Percentiles rank a stretch among this genome's conserved stretches.
These are phyloP conservation scores for Glaucidium brasilianum DNA, from an alignment of 2,113 vertebrate genomes.

Conservation along the genomic window DNA sequence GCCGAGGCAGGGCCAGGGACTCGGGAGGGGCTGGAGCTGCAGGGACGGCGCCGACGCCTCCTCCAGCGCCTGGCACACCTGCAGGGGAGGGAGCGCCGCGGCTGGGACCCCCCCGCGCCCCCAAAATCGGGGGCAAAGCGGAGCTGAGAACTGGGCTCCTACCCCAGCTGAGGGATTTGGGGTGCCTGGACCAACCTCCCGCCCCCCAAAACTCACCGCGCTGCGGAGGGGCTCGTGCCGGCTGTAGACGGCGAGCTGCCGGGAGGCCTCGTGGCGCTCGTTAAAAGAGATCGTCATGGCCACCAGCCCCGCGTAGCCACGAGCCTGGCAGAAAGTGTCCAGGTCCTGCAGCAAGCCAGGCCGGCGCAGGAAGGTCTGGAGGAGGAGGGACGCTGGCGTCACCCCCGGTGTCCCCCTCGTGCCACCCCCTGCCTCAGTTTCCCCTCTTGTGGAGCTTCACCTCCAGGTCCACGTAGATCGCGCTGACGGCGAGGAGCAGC, in stretches of 20 bases:
- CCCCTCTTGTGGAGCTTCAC: constrained; percentile 42
- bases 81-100: rapidly evolving
- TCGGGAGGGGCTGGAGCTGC: constrained; percentile 71
- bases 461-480: constrained; percentile 84
- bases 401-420: rapidly evolving
- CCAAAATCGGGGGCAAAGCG: rapidly evolving
- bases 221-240: constrained; percentile 57
- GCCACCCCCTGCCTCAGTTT: neutral
- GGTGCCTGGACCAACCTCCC: neutral
- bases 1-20: constrained; percentile 69
- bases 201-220: constrained; percentile 59
- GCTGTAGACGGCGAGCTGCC: constrained; percentile 86
- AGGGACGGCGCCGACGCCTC: constrained; percentile 71
- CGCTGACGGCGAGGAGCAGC: constrained; percentile 73
- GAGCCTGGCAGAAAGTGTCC: constrained; percentile 76
- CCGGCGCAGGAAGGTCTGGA: constrained; percentile 80
- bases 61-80: constrained; percentile 85
- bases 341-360: constrained; percentile 77
- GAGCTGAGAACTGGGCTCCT: neutral
- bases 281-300: constrained; percentile 86
- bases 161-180: rapidly evolving
- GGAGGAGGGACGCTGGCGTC: rapidly evolving
- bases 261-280: constrained; percentile 74
- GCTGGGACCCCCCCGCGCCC: neutral
- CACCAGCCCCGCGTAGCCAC: constrained; percentile 75